Evolutionary conservation across 1,140 invertebrate genomes (phyloP), one percentile per base, ranked within the genome.

Genomic region (Drosophila repleta): DNA sequence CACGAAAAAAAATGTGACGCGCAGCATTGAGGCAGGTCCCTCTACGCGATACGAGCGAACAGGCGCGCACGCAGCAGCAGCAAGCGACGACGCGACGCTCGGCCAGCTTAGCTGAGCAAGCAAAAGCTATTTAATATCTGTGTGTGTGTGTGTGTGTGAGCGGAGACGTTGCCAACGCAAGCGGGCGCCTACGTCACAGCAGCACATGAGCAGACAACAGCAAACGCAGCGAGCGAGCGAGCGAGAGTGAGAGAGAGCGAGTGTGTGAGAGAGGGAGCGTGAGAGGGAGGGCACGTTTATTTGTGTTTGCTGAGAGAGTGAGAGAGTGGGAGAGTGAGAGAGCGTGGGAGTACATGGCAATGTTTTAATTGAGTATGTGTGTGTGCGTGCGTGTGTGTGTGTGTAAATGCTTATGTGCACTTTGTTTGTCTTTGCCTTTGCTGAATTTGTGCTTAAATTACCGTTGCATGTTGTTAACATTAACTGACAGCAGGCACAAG

Each of bases 1-100:
- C 32, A 35, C 32, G 32, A 35, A 35, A 35, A 87, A 74, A 78
- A 75, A 77, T 48, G 72, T 48, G 66, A 83, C 83, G 79, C 83
- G 83, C 83, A 88, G 82, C 81, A 82, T 90, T 90, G 87, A 90
- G 87, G 87, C 87, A 90, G 87, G 87, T 90, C 87, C 87, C 87
- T 90, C 87, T 90, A 90, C 81, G 69, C 82, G 87, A 90, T 90
- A 90, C 76, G 74, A 69, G 58, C 18, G 69, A 90, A 74, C 79
- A 90, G 87, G 87, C 87, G 87, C 65, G 15, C 87, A 90, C 68
- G 62, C 48, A 43, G n/a, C 18, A 70, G 46, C 61, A 80, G 74
- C 52, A 63, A 63, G 77, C 51, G 15, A 43, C 53, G 45, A 64
- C 35, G 41, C 58, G 46, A 61, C 32, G 65, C 3, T 37, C 57